Conservation (phyloP, 2,797 vertebrate species). For the Otolemur crassicaudatus region DNA sequence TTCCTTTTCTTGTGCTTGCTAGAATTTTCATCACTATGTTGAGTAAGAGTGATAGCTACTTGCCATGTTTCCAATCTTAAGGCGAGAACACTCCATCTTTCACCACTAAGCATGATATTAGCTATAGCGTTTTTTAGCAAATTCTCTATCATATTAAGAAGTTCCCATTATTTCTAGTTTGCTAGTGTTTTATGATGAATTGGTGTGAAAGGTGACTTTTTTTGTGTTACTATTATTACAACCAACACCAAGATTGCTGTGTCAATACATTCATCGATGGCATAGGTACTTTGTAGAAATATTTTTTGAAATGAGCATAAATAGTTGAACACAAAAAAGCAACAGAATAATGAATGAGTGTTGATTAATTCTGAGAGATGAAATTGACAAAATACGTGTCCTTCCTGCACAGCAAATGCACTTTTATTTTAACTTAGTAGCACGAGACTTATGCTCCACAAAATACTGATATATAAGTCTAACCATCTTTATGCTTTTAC, state of each 20-base stretch:
- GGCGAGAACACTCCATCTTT: neutral
- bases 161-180: neutral
- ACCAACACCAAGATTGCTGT: neutral
- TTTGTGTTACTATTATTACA: neutral
- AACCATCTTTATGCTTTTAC: neutral
- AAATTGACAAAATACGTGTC: neutral
- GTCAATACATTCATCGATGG: neutral
- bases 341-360: neutral
- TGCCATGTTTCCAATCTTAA: neutral
- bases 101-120: neutral
- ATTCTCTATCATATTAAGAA: neutral
- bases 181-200: neutral
- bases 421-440: neutral
- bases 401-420: neutral
- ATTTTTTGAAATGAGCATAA: neutral
- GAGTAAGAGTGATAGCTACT: neutral
- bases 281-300: neutral
- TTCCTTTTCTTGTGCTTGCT: neutral
- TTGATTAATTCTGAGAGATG: neutral
- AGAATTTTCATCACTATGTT: neutral
- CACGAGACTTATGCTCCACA: neutral
- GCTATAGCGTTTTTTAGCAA: neutral
- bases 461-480: neutral
- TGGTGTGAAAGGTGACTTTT: neutral
- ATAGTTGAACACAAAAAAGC: constrained; percentile 2